phyloP scores from a whole-genome alignment of 2,888 invertebrate genomes.

The Hartigia nigra region DNA sequence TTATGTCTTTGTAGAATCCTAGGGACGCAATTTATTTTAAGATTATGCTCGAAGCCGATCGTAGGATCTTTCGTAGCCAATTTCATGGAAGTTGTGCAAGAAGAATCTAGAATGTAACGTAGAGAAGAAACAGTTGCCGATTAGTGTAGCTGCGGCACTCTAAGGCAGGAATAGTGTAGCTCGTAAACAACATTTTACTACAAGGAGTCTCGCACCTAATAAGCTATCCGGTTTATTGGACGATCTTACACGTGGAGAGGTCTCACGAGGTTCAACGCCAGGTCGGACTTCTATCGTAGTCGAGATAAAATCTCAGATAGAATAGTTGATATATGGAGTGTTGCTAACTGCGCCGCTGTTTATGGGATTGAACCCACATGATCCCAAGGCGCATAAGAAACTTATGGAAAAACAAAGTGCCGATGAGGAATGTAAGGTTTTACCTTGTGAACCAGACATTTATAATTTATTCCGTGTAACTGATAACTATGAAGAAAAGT shows the following conservation, averaged over 20 bases:
- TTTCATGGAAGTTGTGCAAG: not conserved
- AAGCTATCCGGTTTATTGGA: conserved; percentile 35
- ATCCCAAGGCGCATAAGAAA: not conserved
- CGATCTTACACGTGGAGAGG: conserved; percentile 19
- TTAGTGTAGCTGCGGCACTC: conserved; percentile 6
- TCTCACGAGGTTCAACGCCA: conserved; percentile 16
- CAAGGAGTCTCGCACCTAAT: conserved; percentile 27
- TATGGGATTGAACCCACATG: conserved; percentile 1
- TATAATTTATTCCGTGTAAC: not conserved
- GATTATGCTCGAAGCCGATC: not conserved
- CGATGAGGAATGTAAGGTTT: not conserved
- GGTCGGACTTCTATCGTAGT: conserved; percentile 17
- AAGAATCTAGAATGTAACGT: not conserved
- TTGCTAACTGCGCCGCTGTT: conserved; percentile 9
- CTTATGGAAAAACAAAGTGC: not conserved
- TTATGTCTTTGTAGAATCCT: not conserved
- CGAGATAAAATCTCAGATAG: conserved; percentile 22
- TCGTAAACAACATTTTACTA: conserved; percentile 29
- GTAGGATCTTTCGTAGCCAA: conserved; percentile 14
- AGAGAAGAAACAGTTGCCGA: not conserved
- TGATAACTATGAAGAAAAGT: too few relatives aligned
- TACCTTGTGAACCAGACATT: not conserved
- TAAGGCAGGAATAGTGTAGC: conserved; percentile 10
- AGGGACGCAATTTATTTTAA: not conserved
- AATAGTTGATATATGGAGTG: conserved; percentile 19